Percentiles rank a stretch among this genome's conserved stretches.
Evolutionary conservation across 1,140 invertebrate species (phyloP).

Genomic region (Parapsyche elsis): DNA sequence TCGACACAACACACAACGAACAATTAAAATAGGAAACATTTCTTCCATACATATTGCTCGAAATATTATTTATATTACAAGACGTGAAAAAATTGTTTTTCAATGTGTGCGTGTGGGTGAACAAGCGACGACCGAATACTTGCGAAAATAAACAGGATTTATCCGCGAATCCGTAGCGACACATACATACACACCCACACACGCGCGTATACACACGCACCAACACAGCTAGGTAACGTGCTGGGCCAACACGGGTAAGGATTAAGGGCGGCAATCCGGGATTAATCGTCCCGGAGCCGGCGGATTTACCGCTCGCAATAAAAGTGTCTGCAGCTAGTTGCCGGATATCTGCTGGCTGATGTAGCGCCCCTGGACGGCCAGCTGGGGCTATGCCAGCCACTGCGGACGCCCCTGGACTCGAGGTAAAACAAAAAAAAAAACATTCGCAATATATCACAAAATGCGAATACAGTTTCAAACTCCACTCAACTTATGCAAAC

Average conservation of each 20-base stretch:
- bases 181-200: not conserved
- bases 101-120: not conserved
- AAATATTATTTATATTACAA: too few species aligned
- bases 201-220: constrained; percentile 28
- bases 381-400: constrained; percentile 24
- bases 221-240: constrained; percentile 43
- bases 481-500: too few species aligned
- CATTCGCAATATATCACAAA: not conserved
- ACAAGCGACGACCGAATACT: not conserved
- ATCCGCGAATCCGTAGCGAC: constrained; percentile 3
- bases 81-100: too few species aligned
- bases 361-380: constrained; percentile 62
- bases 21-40: too few species aligned
- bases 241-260: constrained; percentile 63
- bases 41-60: too few species aligned
- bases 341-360: constrained; percentile 57
- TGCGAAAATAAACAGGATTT: constrained; percentile 38
- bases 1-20: too few species aligned
- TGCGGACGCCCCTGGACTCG: not conserved
- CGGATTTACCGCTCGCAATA: constrained; percentile 67
- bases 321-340: constrained; percentile 64
- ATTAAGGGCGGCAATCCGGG: constrained; percentile 68
- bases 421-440: not conserved
- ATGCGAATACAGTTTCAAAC: too few species aligned
- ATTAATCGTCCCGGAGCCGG: constrained; percentile 65